Conservation (phyloP, 2,888 invertebrate species). For the Linyphia triangularis region DNA sequence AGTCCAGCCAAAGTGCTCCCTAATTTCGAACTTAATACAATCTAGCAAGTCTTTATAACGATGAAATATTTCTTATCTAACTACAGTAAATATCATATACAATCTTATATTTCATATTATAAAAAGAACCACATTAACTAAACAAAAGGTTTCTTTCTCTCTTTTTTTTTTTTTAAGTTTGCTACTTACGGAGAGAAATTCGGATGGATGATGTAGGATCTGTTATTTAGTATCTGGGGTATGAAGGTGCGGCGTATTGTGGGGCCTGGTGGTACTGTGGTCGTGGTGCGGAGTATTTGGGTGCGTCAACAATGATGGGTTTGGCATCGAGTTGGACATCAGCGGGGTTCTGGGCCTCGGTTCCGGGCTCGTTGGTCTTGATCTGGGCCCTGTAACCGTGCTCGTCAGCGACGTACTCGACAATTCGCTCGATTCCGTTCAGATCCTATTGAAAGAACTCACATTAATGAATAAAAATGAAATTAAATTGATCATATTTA, state of each 20-base stretch:
- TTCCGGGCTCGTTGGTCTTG: constrained; percentile 75
- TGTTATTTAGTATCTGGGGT: constrained; percentile 66
- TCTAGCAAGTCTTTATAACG: too few species aligned
- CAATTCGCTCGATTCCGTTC: constrained; percentile 74
- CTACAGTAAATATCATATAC: too few species aligned
- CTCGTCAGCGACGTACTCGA: constrained; percentile 76
- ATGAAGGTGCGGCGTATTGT: constrained; percentile 16
- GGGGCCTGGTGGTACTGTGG: constrained; percentile 36
- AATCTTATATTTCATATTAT: too few species aligned
- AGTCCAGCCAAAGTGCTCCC: too few species aligned
- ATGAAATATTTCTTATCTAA: too few species aligned
- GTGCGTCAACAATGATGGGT: constrained; percentile 60
- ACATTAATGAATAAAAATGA: not conserved
- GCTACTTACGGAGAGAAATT: too few species aligned
- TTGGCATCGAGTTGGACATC: constrained; percentile 68
- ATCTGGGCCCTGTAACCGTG: constrained; percentile 76
- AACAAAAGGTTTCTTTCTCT: too few species aligned
- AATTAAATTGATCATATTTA: too few species aligned
- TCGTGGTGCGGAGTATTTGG: constrained; percentile 40
- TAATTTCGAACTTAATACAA: too few species aligned
- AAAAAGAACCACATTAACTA: too few species aligned
- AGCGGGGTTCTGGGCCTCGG: constrained; percentile 72
- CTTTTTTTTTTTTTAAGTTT: too few species aligned
- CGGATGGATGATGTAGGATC: too few species aligned
- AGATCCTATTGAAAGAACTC: constrained; percentile 39